A percentile compares a stretch with the other conserved stretches of the same genome.
Evolutionary conservation across 2,888 invertebrate species (phyloP).

Genomic region (Rambutsinella grinnellia): DNA sequence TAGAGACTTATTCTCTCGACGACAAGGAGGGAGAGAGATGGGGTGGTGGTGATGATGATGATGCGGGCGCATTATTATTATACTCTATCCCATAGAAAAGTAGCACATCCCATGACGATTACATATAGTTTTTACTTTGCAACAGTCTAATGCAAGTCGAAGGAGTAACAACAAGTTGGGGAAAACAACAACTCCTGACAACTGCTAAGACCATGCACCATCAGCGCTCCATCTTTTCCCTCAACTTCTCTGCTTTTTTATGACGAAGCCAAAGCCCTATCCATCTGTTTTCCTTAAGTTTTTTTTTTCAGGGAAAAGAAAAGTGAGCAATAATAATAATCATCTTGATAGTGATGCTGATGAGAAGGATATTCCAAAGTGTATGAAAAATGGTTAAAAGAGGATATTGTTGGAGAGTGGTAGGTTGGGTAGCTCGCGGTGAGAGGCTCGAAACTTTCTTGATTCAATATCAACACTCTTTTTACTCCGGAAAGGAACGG

Average conservation of each 20-base stretch:
- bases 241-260: conserved; percentile 9
- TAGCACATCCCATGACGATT: conserved; percentile 24
- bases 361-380: conserved; percentile 16
- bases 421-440: too few species aligned
- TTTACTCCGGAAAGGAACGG: too few species aligned
- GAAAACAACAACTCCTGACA: neutral
- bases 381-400: conserved; percentile 27
- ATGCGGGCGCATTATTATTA: conserved; percentile 39
- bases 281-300: conserved; percentile 12
- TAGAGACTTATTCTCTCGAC: conserved; percentile 37
- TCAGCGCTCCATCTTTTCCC: neutral
- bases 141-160: neutral
- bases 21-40: conserved; percentile 30
- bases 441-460: too few species aligned
- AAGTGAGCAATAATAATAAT: conserved; percentile 41
- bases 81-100: conserved; percentile 29
- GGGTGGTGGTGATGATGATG: too few species aligned
- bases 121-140: conserved; percentile 18
- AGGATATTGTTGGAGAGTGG: too few species aligned
- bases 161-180: conserved; percentile 28
- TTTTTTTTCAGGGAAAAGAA: conserved; percentile 22
- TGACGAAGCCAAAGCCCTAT: too few species aligned
- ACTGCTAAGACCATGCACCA: conserved; percentile 13
- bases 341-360: conserved; percentile 1
- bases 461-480: too few species aligned